A percentile compares a stretch with the other conserved stretches of the same genome.
phyloP scores from a whole-genome alignment of 2,888 invertebrate genomes.

The Drosophila rellima region DNA sequence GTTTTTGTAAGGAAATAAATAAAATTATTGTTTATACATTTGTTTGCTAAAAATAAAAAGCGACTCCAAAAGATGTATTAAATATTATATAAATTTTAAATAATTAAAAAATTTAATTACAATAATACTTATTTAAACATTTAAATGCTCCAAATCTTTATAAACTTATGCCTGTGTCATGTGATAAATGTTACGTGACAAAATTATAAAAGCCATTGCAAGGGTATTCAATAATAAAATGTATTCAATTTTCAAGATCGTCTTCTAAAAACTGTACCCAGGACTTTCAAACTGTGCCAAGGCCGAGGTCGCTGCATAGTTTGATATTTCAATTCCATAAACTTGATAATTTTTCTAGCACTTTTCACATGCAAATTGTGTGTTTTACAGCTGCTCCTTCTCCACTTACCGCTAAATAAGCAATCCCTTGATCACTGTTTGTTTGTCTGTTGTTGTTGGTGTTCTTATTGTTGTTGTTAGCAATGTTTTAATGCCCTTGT shows the following conservation, averaged over 20 bases:
- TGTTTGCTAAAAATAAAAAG: not conserved
- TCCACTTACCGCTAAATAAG: slow-evolving; percentile 67
- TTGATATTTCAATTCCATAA: slow-evolving; percentile 36
- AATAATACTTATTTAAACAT: not conserved
- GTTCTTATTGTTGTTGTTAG: slow-evolving; percentile 25
- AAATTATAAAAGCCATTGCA: not conserved
- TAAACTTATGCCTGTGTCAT: not conserved
- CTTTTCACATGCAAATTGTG: slow-evolving; percentile 28
- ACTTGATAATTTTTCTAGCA: slow-evolving; percentile 25
- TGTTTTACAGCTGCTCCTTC: slow-evolving; percentile 13
- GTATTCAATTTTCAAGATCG: slow-evolving; percentile 10
- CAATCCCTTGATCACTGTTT: slow-evolving; percentile 24
- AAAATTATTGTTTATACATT: not conserved
- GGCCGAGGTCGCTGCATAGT: slow-evolving; percentile 38
- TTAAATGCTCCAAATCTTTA: not conserved
- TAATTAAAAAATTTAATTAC: too few relatives aligned
- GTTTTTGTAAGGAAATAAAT: not conserved
- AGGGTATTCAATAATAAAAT: not conserved
- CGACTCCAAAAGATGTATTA: not conserved
- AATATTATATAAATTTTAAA: not conserved
- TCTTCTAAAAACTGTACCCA: slow-evolving; percentile 8
- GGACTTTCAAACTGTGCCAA: slow-evolving; percentile 46
- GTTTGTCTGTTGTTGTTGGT: slow-evolving; percentile 15
- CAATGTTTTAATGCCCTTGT: slow-evolving; percentile 46
- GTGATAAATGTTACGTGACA: slow-evolving; percentile 3